Conservation (phyloP, 2,888 invertebrate genomes). For the Rapana venosa region DNA sequence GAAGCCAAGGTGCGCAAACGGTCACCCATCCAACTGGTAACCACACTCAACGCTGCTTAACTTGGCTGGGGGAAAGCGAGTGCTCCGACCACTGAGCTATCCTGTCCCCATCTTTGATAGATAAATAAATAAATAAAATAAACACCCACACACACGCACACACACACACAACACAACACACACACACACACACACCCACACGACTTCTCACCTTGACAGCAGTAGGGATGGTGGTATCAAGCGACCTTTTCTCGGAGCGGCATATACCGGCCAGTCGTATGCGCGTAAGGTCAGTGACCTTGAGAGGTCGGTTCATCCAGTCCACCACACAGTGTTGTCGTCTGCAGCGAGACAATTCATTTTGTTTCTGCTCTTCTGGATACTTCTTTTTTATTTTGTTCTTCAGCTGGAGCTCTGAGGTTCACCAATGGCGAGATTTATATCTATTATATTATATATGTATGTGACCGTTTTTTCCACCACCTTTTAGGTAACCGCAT, state of each 20-base stretch:
- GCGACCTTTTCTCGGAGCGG: conserved; percentile 64
- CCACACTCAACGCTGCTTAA: too few relatives aligned
- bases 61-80: too few relatives aligned
- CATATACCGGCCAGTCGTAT: conserved; percentile 70
- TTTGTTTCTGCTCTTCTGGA: not conserved
- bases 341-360: conserved; percentile 32
- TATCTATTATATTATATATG: too few relatives aligned
- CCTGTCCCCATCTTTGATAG: too few relatives aligned
- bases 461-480: too few relatives aligned
- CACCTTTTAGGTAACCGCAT: too few relatives aligned
- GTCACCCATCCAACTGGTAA: too few relatives aligned
- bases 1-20: too few relatives aligned
- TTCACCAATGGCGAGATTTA: too few relatives aligned
- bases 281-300: conserved; percentile 60
- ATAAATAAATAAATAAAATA: too few relatives aligned
- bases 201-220: conserved; percentile 62
- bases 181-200: conserved; percentile 20
- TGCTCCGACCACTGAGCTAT: too few relatives aligned
- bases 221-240: conserved; percentile 65
- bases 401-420: too few relatives aligned
- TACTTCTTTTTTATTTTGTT: not conserved
- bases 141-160: not conserved
- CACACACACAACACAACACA: conserved; percentile 25
- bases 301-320: conserved; percentile 57
- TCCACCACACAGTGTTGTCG: conserved; percentile 52